These are phyloP conservation scores for Tipula confusa DNA, from an alignment of 2,888 invertebrate genomes.

Conservation along the genomic window DNA sequence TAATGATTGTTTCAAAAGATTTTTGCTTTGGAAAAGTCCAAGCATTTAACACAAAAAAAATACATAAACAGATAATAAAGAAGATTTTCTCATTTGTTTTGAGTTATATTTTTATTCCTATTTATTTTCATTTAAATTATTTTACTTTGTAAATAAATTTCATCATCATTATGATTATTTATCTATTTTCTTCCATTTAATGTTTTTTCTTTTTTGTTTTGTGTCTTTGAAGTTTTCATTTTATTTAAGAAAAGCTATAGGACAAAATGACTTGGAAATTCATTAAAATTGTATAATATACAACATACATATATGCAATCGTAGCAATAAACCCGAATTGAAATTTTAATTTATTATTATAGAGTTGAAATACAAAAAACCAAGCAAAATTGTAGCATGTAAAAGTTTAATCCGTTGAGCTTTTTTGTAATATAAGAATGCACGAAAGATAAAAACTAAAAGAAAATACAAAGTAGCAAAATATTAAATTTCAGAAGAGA, in stretches of 20 bases:
- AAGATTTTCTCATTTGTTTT: constrained; percentile 20
- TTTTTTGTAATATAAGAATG: too few relatives aligned
- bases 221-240: background rate
- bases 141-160: constrained; percentile 20
- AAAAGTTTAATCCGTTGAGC: background rate
- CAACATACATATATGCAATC: background rate
- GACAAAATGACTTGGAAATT: background rate
- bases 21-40: background rate
- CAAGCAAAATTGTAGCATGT: background rate
- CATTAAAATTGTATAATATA: background rate
- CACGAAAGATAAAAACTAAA: background rate
- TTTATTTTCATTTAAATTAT: constrained; percentile 9
- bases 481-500: too few relatives aligned
- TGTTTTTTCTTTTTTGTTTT: too few relatives aligned
- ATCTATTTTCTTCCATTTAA: background rate
- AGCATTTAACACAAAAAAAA: constrained; percentile 3
- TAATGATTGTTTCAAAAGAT: constrained; percentile 27
- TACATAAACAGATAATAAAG: background rate
- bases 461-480: too few relatives aligned
- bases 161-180: constrained; percentile 20
- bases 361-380: background rate
- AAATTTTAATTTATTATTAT: background rate
- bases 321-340: background rate
- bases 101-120: background rate
- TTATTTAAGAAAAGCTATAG: background rate